Base-by-base conservation (phyloP, 2,113 vertebrate genomes). In the Actinemys pallida region DNA sequence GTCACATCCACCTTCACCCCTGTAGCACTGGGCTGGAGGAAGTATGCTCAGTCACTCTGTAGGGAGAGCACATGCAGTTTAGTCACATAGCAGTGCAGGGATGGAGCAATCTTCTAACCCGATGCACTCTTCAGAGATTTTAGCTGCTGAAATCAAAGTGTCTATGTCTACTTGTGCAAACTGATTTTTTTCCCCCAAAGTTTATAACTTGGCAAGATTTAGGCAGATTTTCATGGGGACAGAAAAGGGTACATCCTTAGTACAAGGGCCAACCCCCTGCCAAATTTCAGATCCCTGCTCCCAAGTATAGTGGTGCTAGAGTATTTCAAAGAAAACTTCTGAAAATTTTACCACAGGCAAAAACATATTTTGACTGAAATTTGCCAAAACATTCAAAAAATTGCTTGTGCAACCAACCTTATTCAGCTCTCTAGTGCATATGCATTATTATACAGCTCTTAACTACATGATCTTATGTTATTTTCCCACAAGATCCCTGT, bases 241-340 rank as follows among this genome's bases (percentile, higher is more conserved):
- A 29, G 24, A 27, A 79, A 47, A 27, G 49, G 45, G 45, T 54
- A 35, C 29, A 27, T 10, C 88, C 90, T 57, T 50, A 56, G 53
- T 62, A 75, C 53, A 54, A 88, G 78, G 56, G 56, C 24, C 22
- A 50, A 4, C 57, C 56, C 39, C 82, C 83, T 83, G 78, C 85
- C 47, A 25, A 75, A 80, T 90, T 27, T 83, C 79, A 83, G 93
- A 85, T 95, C 93, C 90, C 92, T 80, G 29, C 95, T 95, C 65
- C 82, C 22, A 75, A 69, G 17, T 76, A 78, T 42, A 1, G 3
- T 12, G 27, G 20, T 93, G 92, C 76, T 81, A 29, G 39, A 95
- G 90, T 10, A 57, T 27, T 57, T 57, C 56, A 57, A 57, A 57
- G 56, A 57, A 57, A 57, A 57, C 9, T 57, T 57, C 56, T 57